Evolutionary conservation across 2,797 vertebrate genomes (phyloP).

Genomic region (Rhabdomys pumilio): DNA sequence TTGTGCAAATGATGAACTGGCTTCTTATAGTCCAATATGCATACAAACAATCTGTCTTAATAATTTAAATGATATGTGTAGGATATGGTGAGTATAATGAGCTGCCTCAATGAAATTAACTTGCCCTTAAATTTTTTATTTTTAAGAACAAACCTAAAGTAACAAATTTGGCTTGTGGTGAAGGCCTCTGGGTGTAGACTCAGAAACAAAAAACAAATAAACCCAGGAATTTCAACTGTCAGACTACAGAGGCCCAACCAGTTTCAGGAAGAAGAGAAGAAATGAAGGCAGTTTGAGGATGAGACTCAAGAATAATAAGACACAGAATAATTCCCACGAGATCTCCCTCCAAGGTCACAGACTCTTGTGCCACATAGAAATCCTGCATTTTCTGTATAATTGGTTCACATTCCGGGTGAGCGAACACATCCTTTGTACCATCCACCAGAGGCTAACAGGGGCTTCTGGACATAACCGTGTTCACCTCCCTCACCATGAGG

Average conservation of each 20-base stretch:
- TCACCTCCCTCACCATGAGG: fast-evolving
- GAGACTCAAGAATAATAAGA: not conserved
- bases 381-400: too few relatives aligned
- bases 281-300: not conserved
- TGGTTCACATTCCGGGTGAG: not conserved
- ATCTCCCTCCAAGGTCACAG: too few relatives aligned
- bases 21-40: not conserved
- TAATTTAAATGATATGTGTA: not conserved
- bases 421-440: not conserved
- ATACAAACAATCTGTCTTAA: not conserved
- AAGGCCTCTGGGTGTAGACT: not conserved
- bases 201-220: not conserved
- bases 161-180: not conserved
- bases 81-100: not conserved
- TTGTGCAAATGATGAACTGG: not conserved
- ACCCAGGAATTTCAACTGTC: not conserved
- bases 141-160: not conserved
- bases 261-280: not conserved
- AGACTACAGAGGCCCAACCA: not conserved
- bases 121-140: not conserved
- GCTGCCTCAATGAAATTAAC: not conserved
- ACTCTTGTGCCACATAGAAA: too few relatives aligned
- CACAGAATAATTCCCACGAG: fast-evolving
- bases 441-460: fast-evolving
- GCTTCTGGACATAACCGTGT: fast-evolving